Evolutionary conservation across 2,113 vertebrate species (phyloP), one percentile per base, ranked within the genome.

Genomic region (Eudyptes chrysolophus): DNA sequence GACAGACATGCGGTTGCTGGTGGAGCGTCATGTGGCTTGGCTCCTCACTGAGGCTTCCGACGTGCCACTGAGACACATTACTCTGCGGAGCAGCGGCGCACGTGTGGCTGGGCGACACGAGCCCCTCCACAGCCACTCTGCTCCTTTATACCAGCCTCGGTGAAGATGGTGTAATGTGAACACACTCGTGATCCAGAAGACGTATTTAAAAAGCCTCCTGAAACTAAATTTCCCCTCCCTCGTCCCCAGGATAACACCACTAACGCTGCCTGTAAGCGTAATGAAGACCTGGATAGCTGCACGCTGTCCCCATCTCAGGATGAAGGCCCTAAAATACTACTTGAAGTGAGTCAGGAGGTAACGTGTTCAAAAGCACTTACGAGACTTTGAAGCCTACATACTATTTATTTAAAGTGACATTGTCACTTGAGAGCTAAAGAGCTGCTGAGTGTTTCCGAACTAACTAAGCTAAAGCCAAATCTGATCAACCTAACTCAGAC

Each of bases 1-100:
- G n/a, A 29, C 29, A n/a, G 52, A 18, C n/a, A 9, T 0, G 1
- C 7, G 7, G 61, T 52, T 9, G 1, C 34, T 52, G 52, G 13
- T 16, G 10, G 54, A 42, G 21, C 3, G 0, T 38, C 10, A 4
- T 30, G 44, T 6, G 6, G 25, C 32, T 14, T 26, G 54, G n/a
- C 62, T 69, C 34, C 80, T 60, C 10, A 7, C 55, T 0, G 2
- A 38, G 34, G 62, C 55, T 44, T 25, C 58, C 2, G 2, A 10
- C 0, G 0, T 10, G 30, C 46, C 54, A 2, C 60, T 2, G 0
- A 30, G 49, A 20, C 3, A 0, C 4, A 62, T 55, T 77, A 13
- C 36, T 51, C 75, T 61, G 58, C 3, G 5, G 42, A 51, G 44
- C 34, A 14, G 75, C 0, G 3, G 9, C n/a, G 49, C 27, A 22